Percentiles rank a stretch among this genome's conserved stretches.
These are phyloP conservation scores for Trichopria drosophilae DNA, from an alignment of 2,888 invertebrate genomes.

Conservation along the genomic window DNA sequence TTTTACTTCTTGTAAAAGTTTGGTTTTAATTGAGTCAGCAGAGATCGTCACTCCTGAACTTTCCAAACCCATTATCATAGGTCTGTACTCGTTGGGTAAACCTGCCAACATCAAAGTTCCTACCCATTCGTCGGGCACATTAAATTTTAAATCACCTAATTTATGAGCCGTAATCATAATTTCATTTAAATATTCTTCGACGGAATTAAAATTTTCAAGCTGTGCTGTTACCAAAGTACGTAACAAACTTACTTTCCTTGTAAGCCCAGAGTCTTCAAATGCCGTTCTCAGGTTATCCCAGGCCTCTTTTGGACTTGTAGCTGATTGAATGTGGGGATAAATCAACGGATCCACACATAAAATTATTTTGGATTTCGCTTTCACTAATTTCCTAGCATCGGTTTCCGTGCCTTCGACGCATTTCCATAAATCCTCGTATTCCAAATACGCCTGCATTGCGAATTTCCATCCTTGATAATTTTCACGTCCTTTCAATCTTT, in stretches of 20 bases:
- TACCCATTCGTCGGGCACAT: constrained; percentile 40
- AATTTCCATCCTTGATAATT: constrained; percentile 21
- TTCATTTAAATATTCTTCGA: too few species aligned
- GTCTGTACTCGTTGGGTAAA: constrained; percentile 38
- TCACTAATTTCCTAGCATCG: constrained; percentile 20
- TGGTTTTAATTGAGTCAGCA: constrained; percentile 39
- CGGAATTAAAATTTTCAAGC: too few species aligned
- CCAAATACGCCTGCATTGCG: constrained; percentile 13
- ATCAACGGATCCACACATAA: constrained; percentile 34
- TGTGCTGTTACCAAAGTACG: too few species aligned
- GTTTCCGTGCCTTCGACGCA: neutral
- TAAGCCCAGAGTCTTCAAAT: too few species aligned
- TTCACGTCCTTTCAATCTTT: constrained; percentile 8
- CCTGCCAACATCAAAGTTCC: too few species aligned
- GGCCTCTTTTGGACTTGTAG: constrained; percentile 30
- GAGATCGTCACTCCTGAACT: constrained; percentile 37
- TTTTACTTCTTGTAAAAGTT: constrained; percentile 37
- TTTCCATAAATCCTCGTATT: constrained; percentile 19
- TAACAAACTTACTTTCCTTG: too few species aligned
- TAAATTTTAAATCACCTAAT: too few species aligned
- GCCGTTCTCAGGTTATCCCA: constrained; percentile 32
- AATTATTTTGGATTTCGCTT: too few species aligned
- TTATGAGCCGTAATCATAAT: too few species aligned
- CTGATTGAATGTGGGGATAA: constrained; percentile 34
- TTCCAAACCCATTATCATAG: constrained; percentile 41